Evolutionary conservation across 2,888 invertebrate species (phyloP).

Genomic region (Zygothrica quintamaculata): DNA sequence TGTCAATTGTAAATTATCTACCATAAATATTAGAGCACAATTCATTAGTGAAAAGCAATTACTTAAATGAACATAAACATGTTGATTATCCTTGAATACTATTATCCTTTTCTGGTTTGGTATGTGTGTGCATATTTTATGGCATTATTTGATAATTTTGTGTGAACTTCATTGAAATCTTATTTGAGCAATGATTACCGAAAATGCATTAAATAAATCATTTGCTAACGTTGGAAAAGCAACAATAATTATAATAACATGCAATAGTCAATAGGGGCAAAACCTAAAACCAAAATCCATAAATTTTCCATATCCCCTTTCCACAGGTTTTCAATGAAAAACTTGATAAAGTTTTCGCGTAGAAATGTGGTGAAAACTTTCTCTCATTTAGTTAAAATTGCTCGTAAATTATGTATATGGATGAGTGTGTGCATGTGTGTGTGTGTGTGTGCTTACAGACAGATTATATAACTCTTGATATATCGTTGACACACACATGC

Average conservation of each 20-base stretch:
- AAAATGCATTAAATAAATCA: no score
- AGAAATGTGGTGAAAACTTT: slow-evolving; percentile 45
- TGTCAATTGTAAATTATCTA: no score
- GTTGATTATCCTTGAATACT: no score
- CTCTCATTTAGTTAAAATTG: slow-evolving; percentile 51
- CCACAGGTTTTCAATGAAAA: slow-evolving; percentile 25
- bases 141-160: no score
- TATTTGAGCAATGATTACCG: no score
- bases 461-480: not conserved
- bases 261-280: not conserved
- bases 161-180: no score
- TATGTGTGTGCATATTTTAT: no score
- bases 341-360: slow-evolving; percentile 30
- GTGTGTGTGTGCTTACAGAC: not conserved
- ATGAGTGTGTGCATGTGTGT: not conserved
- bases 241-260: slow-evolving; percentile 6
- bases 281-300: slow-evolving; percentile 5
- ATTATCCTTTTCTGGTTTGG: no score
- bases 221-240: no score
- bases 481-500: slow-evolving; percentile 3
- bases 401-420: slow-evolving; percentile 1
- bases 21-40: no score
- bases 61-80: no score
- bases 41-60: no score
- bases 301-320: not conserved